phyloP scores from a whole-genome alignment of 2,113 vertebrate species.

The Entomyzon cyanotis region DNA sequence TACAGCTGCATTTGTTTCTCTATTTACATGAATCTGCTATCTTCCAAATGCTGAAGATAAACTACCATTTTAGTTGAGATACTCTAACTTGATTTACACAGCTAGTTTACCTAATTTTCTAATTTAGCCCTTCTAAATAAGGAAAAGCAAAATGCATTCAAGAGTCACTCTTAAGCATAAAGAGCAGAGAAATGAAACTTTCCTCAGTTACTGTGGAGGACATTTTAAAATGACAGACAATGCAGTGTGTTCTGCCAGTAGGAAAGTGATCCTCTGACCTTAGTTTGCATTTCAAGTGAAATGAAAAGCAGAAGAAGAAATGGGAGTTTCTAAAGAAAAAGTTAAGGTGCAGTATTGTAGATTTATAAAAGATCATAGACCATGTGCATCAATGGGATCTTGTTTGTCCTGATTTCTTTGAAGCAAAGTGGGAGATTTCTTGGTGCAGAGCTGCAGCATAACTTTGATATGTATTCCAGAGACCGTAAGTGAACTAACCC shows the following conservation, averaged over 20 bases:
- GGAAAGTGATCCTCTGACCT: slow-evolving; percentile 58
- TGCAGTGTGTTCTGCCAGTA: slow-evolving; percentile 29
- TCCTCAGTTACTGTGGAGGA: not conserved
- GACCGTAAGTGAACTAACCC: slow-evolving; percentile 11
- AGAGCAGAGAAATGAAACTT: not conserved
- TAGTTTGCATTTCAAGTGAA: slow-evolving; percentile 69
- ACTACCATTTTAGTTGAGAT: slow-evolving; percentile 50
- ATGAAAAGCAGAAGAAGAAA: slow-evolving; percentile 39
- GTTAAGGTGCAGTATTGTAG: slow-evolving; percentile 2
- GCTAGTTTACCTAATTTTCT: slow-evolving; percentile 54
- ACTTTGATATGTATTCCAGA: slow-evolving; percentile 16
- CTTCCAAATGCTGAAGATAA: not conserved
- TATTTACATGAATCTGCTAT: slow-evolving; percentile 44
- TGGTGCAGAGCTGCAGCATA: not conserved
- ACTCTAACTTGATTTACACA: slow-evolving; percentile 8
- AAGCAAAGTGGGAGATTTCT: slow-evolving; percentile 11
- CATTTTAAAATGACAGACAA: slow-evolving; percentile 47
- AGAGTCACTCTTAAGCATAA: not conserved
- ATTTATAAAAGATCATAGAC: slow-evolving; percentile 29
- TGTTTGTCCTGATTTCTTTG: slow-evolving; percentile 31
- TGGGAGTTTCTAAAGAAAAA: slow-evolving; percentile 44
- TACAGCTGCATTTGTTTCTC: slow-evolving; percentile 33
- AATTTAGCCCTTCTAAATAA: slow-evolving; percentile 25
- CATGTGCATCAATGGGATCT: not conserved
- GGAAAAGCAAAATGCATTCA: not conserved